phyloP scores from a whole-genome alignment of 2,797 vertebrate genomes.

The Thaleichthys pacificus region DNA sequence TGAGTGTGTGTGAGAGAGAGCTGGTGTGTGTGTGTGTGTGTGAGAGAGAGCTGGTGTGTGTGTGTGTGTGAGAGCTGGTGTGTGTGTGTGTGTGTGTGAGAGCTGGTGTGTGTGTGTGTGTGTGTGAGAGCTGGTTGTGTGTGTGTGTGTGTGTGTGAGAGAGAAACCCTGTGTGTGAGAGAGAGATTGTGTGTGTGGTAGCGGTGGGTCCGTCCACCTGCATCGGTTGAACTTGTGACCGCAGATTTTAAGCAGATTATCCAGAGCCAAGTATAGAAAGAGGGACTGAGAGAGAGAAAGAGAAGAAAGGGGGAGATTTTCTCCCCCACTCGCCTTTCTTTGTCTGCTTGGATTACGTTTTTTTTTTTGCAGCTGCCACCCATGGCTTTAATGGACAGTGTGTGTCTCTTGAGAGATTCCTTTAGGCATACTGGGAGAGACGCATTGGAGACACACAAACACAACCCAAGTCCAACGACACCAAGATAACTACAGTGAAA shows the following conservation, averaged over 20 bases:
- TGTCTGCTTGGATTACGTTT: slow-evolving; percentile 77
- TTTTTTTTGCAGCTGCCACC: slow-evolving; percentile 70
- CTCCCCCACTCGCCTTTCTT: slow-evolving; percentile 65
- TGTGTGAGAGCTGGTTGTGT: neutral
- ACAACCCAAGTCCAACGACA: slow-evolving; percentile 13
- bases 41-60: neutral
- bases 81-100: neutral
- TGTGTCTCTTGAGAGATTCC: slow-evolving; percentile 65
- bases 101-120: neutral
- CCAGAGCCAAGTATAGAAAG: slow-evolving; percentile 70
- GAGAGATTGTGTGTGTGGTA: slow-evolving; percentile 10
- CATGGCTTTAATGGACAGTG: slow-evolving; percentile 73
- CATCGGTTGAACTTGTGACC: slow-evolving; percentile 76
- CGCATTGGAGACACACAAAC: slow-evolving; percentile 10
- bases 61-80: neutral
- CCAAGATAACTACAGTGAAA: slow-evolving; percentile 35
- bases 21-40: slow-evolving; percentile 7
- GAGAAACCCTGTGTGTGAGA: neutral
- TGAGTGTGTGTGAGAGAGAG: neutral
- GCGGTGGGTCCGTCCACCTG: slow-evolving; percentile 74
- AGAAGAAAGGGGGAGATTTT: slow-evolving; percentile 73
- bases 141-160: slow-evolving; percentile 5
- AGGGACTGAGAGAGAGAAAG: slow-evolving; percentile 67
- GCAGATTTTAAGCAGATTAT: slow-evolving; percentile 78
- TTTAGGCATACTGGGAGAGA: slow-evolving; percentile 58